A percentile compares a stretch with the other conserved stretches of the same genome.
Conservation (phyloP, 2,113 vertebrate species). For the Hylia prasina region DNA sequence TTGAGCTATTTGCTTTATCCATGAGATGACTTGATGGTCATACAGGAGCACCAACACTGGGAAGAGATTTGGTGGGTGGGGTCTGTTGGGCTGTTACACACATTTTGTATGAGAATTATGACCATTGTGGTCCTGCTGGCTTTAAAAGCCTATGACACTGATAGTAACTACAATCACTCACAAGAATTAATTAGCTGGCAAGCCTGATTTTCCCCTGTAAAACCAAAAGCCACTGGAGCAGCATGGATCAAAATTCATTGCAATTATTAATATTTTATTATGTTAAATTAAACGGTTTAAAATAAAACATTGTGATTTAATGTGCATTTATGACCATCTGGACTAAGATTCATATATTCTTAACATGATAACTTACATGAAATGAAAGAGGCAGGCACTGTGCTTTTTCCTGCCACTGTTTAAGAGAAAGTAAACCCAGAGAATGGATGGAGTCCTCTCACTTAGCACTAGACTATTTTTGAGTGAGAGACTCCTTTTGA, state of each 20-base stretch:
- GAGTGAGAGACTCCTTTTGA: not conserved
- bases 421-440: not conserved
- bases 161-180: not conserved
- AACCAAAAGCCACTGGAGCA: not conserved
- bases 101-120: not conserved
- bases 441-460: not conserved
- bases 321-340: not conserved
- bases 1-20: not conserved
- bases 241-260: not conserved
- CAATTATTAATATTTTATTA: constrained; percentile 11
- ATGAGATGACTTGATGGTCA: not conserved
- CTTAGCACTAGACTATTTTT: not conserved
- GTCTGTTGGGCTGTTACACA: not conserved
- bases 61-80: not conserved
- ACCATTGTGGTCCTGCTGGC: not conserved
- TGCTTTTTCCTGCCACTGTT: not conserved
- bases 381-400: not conserved
- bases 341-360: not conserved
- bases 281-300: not conserved
- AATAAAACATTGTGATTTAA: not conserved
- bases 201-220: not conserved
- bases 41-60: accelerated
- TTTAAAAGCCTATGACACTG: not conserved
- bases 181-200: not conserved
- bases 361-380: not conserved